These are phyloP conservation scores for Bradypus variegatus DNA, from an alignment of 2,797 vertebrate species.

Conservation along the genomic window DNA sequence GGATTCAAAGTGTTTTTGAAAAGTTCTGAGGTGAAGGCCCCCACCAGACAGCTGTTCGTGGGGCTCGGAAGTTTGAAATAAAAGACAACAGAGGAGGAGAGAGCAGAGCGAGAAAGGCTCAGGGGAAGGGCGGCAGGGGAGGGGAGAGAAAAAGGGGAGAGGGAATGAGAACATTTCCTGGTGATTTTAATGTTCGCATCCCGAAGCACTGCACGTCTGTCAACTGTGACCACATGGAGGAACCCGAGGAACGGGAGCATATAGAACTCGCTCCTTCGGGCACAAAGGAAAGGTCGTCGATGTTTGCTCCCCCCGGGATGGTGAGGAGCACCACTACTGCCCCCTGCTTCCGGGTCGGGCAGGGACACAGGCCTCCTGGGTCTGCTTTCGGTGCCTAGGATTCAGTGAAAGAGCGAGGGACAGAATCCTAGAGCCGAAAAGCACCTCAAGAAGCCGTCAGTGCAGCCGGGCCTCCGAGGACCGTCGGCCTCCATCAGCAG, in stretches of 20 bases:
- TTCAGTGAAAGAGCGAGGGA: not conserved
- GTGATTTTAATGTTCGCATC: constrained; percentile 51
- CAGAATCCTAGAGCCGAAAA: not conserved
- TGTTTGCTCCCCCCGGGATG: not conserved
- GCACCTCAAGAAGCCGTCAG: not conserved
- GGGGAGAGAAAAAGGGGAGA: not conserved
- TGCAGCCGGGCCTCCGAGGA: not conserved
- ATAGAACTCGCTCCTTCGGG: not conserved
- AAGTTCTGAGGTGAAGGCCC: constrained; percentile 1
- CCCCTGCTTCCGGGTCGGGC: not conserved
- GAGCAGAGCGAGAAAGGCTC: not conserved
- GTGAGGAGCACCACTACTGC: not conserved
- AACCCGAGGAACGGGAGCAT: not conserved
- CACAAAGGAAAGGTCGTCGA: not conserved
- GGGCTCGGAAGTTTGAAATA: not conserved
- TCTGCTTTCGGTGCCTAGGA: not conserved
- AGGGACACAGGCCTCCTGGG: not conserved
- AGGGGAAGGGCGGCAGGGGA: not conserved
- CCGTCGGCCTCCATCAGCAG: not conserved
- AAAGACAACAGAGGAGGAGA: not conserved
- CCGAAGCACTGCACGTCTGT: constrained; percentile 17
- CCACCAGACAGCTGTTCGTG: not conserved
- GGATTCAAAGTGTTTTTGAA: not conserved
- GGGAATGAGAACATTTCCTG: constrained; percentile 32
- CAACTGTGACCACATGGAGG: not conserved